Evolutionary conservation across 1,140 invertebrate genomes (phyloP), one percentile per base, ranked within the genome.

Genomic region (Dinothrombium tinctorium): DNA sequence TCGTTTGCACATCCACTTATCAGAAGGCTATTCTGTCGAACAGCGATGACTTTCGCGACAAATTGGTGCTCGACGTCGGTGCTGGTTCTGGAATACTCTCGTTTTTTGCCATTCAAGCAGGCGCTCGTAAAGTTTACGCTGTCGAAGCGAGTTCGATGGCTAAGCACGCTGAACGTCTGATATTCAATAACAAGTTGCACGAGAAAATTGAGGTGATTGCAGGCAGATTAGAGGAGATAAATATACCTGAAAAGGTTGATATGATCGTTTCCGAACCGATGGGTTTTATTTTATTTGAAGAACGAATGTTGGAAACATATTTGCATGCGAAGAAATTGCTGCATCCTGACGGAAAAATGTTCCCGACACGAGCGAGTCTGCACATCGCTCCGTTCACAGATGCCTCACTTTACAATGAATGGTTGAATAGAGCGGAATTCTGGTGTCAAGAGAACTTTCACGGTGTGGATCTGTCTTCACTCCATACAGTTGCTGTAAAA

Each of bases 221-320:
- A 32, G 92, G 92, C 6, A 98, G 96, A 69, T 89, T 99, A 49
- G 92, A 99, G 63, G 92, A 98, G 64, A 83, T 98, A 32, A 76
- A 81, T 43, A 59, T 98, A 43, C 86, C 87, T 4, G 89, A 96
- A 59, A 69, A 68, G 51, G 89, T 96, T 11, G 90, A 98, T 63
- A 73, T 92, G 22, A 94, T 98, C 51, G 87, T 99, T 45, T 95
- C 87, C 7, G 92, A 99, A 62, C 92, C 92, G 0, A 98, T 98
- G 92, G 92, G 92, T 21, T 98, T 98, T 54, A 98, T 98, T 90
- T 63, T 99, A 9, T 94, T 94, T 54, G 98, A 99, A 62, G 92
- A 99, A 61, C 68, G 92, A 49, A 99, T 99, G 92, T 62, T 99
- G 45, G 92, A 99, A 64, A 94, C 87, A 4, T 99, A 90, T 63